These are phyloP conservation scores for Tuberolachnus salignus DNA, from an alignment of 2,888 invertebrate genomes.

Conservation along the genomic window DNA sequence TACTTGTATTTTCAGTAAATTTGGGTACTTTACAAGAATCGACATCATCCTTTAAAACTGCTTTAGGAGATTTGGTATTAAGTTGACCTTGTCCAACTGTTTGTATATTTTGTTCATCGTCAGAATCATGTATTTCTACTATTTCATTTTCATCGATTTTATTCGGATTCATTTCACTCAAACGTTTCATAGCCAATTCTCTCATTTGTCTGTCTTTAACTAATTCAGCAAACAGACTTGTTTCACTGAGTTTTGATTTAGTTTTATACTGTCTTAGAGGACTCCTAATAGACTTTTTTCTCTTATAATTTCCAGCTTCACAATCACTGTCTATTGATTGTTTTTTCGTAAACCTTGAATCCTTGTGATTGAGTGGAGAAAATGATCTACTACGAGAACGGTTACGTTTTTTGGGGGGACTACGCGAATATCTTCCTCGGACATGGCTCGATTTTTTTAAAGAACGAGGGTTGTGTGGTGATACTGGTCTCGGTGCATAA, in stretches of 20 bases:
- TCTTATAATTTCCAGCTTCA: conserved; percentile 16
- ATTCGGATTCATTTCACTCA: conserved; percentile 61
- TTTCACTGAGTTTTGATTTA: conserved; percentile 81
- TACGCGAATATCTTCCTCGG: conserved; percentile 24
- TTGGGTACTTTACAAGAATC: conserved; percentile 1
- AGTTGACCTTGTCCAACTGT: background rate
- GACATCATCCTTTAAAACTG: background rate
- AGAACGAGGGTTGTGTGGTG: conserved; percentile 31
- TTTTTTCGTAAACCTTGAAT: conserved; percentile 11
- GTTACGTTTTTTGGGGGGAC: conserved; percentile 17
- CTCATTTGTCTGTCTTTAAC: conserved; percentile 85
- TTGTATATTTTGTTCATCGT: conserved; percentile 8
- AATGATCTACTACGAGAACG: conserved; percentile 9
- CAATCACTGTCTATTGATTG: conserved; percentile 3
- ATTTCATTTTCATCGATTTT: conserved; percentile 66
- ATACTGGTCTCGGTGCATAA: background rate
- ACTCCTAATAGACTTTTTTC: conserved; percentile 21
- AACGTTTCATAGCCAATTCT: conserved; percentile 70
- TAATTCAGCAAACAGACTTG: conserved; percentile 86
- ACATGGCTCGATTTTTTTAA: conserved; percentile 35
- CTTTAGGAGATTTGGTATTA: conserved; percentile 1
- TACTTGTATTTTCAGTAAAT: background rate
- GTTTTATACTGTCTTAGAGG: conserved; percentile 62
- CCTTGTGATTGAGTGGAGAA: conserved; percentile 34
- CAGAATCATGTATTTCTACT: conserved; percentile 46